Evolutionary conservation across 2,113 vertebrate genomes (phyloP), one percentile per base, ranked within the genome.

Genomic region (Orthonyx spaldingii): DNA sequence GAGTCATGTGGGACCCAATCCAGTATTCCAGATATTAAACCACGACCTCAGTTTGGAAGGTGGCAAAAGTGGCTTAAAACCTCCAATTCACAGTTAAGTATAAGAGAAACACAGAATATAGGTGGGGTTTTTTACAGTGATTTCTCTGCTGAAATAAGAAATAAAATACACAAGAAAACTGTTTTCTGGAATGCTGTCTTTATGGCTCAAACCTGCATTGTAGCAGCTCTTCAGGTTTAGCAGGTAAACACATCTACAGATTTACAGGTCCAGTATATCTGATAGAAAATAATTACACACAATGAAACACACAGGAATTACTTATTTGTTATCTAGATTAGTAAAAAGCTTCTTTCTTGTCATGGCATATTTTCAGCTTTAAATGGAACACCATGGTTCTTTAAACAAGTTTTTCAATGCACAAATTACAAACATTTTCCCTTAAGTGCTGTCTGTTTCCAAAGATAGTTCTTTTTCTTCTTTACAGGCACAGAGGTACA

Each of bases 1-100:
- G 3, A 65, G 7, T 2, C 11, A 15, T 11, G 7, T 32, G 6
- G 2, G 7, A 16, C 27, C 4, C 11, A 60, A 44, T 59, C 3
- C 23, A 55, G 2, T 75, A 42, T 6, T 39, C 16, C 14, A 64
- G 52, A 23, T 61, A 57, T 11, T 79, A 59, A 87, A 24, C 16
- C 13, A 37, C 1, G 19, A 8, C 12, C 19, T 32, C 39, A 56
- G 27, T 19, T 74, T 80, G 16, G 4, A 69, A 80, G 4, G 19
- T 19, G 6, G 8, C 1, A 3, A 30, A 72, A 76, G 15, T 46
- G 17, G 20, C 22, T 83, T 79, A 57, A 75, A 79, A 4, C 2
- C 1, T 56, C 30, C 15, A 56, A 11, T 64, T 77, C 32, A 47
- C 13, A 64, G 41, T 2, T 39, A 39, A 74, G 13, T 56, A 7